Base-by-base conservation (phyloP, 2,888 invertebrate genomes). In the Metalampra italica region DNA sequence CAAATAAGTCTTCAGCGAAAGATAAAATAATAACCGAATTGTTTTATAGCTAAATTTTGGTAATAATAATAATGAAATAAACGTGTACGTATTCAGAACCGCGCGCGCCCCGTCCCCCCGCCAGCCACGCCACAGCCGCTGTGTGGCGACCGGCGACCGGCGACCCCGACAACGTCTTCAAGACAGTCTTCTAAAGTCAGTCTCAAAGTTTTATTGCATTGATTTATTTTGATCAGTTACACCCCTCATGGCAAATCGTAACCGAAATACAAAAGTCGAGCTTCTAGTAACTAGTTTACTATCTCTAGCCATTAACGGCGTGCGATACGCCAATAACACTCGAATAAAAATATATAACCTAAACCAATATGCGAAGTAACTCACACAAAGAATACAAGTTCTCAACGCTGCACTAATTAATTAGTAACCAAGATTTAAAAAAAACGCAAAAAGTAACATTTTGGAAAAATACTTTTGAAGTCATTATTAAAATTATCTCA, bases 161-260 rank as follows among this genome's bases (percentile, higher is more conserved):
- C 22, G 22, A 22, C 22, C 22, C n/a, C 34, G 7, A 65, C 73
- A 68, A 67, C 75, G 62, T 78, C 80, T 82, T 83, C 77, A 81
- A 86, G 87, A 88, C 87, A 88, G 88, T 88, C 88, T 88, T 88
- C 82, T 85, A 66, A 86, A 86, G 86, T 88, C 88, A 88, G 88
- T 86, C 88, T 88, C 74, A 85, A 86, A 87, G 77, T 81, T 82
- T 77, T 87, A 86, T 88, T 88, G 88, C 86, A 84, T 85, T 85
- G 83, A 80, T 81, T 82, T 70, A 69, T 22, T 71, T 78, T 78
- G 72, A 70, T 75, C 78, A 76, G 68, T 74, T 72, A 73, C 73
- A 65, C 68, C 64, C 66, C 13, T 64, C 66, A 62, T 58, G 59
- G 60, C 62, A 62, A 68, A 66, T 63, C 62, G 65, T 62, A 68